Evolutionary conservation across 2,888 invertebrate species (phyloP).

Genomic region (Drosophila leonis): DNA sequence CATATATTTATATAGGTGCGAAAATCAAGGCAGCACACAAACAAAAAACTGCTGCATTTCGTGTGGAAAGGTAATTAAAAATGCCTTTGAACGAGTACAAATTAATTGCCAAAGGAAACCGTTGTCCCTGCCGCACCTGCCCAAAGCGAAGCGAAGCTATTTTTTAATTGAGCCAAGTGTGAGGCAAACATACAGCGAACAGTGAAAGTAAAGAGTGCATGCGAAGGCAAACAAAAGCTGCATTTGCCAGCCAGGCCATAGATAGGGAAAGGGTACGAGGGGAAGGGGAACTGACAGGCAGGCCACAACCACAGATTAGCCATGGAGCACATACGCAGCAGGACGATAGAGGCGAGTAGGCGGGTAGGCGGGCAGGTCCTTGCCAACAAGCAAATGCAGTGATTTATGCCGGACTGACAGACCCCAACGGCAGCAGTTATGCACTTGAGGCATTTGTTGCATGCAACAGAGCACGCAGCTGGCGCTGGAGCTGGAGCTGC

Average conservation of each 20-base stretch:
- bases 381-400: slow-evolving; percentile 70
- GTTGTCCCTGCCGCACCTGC: slow-evolving; percentile 16
- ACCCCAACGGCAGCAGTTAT: slow-evolving; percentile 60
- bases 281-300: background rate
- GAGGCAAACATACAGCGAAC: slow-evolving; percentile 19
- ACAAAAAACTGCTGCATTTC: slow-evolving; percentile 69
- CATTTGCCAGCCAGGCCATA: slow-evolving; percentile 44
- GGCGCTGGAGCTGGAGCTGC: slow-evolving; percentile 5
- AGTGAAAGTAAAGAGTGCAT: slow-evolving; percentile 21
- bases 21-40: slow-evolving; percentile 52
- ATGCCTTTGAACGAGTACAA: slow-evolving; percentile 63
- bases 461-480: slow-evolving; percentile 46
- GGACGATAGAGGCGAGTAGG: slow-evolving; percentile 1
- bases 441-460: slow-evolving; percentile 78
- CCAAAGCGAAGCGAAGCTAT: slow-evolving; percentile 43
- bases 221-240: slow-evolving; percentile 59
- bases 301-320: slow-evolving; percentile 57
- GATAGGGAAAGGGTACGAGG: background rate
- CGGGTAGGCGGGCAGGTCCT: background rate
- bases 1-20: slow-evolving; percentile 71
- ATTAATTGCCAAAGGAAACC: slow-evolving; percentile 74
- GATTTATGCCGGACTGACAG: slow-evolving; percentile 65
- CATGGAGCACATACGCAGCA: slow-evolving; percentile 11
- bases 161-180: slow-evolving; percentile 70
- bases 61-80: slow-evolving; percentile 78